phyloP scores from a whole-genome alignment of 2,797 vertebrate species.

The Enteromius fasciolatus region DNA sequence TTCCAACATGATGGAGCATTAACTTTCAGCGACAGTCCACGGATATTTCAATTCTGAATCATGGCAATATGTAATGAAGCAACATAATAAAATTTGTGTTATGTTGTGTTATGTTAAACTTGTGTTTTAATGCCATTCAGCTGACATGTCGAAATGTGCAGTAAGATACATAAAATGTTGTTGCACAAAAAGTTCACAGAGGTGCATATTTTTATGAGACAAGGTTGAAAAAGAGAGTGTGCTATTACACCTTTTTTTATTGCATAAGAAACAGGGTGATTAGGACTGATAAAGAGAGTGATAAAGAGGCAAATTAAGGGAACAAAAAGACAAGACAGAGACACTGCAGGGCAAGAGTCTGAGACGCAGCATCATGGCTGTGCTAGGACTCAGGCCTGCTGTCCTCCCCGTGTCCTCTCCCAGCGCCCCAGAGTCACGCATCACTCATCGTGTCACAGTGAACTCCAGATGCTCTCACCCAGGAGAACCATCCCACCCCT shows the following conservation, averaged over 20 bases:
- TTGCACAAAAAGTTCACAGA: too few relatives aligned
- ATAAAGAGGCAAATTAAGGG: neutral
- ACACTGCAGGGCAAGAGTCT: neutral
- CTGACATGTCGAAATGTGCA: too few relatives aligned
- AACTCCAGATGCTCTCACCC: constrained; percentile 98
- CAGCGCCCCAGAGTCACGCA: constrained; percentile 82
- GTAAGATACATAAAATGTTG: too few relatives aligned
- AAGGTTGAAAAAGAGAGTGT: neutral
- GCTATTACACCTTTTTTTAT: neutral
- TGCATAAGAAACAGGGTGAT: neutral
- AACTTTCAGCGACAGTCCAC: too few relatives aligned
- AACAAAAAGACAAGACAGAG: neutral
- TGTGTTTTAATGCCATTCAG: too few relatives aligned
- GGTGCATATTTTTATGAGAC: too few relatives aligned
- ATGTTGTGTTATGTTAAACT: too few relatives aligned
- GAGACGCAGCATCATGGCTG: constrained; percentile 14
- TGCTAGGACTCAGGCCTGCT: constrained; percentile 74
- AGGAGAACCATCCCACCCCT: constrained; percentile 85
- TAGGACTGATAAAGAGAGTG: neutral
- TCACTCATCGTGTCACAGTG: constrained; percentile 93
- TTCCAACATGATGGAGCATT: too few relatives aligned
- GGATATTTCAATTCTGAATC: too few relatives aligned
- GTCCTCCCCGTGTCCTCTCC: constrained; percentile 91
- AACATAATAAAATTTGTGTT: too few relatives aligned
- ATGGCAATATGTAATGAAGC: too few relatives aligned